Evolutionary conservation across 2,888 invertebrate species (phyloP), one percentile per base, ranked within the genome.

Genomic region (Dioctria linearis): DNA sequence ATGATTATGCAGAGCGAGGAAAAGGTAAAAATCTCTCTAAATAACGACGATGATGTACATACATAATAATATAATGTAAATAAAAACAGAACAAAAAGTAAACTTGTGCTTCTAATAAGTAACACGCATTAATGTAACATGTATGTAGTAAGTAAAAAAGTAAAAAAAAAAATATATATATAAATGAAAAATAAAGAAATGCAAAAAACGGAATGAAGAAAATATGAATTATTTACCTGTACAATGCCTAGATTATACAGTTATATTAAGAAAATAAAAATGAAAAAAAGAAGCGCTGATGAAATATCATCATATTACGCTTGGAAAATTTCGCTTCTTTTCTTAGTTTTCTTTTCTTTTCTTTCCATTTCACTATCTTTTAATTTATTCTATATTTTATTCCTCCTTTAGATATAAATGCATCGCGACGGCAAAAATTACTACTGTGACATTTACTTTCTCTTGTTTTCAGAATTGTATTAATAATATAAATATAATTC

Each of bases 351-450:
- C 8, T 46, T 46, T 46, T 4, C 54, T 11, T 11, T 54, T 54
- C 11, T 54, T 54, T 76, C 63, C 54, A n/a, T n/a, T n/a, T n/a
- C n/a, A 59, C 75, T 75, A 75, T 76, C 25, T 25, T 76, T 76
- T 63, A 76, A 66, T 25, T 25, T 25, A 43, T 75, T 63, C 76
- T 76, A 76, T 76, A 76, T 46, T 76, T 61, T 76, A 63, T 49
- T 63, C 49, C 63, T 76, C 49, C 63, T 25, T 46, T 76, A 76
- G 46, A 76, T 76, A 76, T 76, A 76, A 82, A 82, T 82, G 82
- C 82, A 82, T 82, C 82, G 82, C 81, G 81, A 82, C 80, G 78
- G 78, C 82, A 82, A 82, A 82, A 54, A 80, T 76, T 78, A 71
- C 82, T 80, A 82, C 82, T 80, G 80, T 78, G 80, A 80, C 80